These are phyloP conservation scores for Drosophila pruinosa DNA, from an alignment of 1,140 invertebrate species.

Conservation along the genomic window DNA sequence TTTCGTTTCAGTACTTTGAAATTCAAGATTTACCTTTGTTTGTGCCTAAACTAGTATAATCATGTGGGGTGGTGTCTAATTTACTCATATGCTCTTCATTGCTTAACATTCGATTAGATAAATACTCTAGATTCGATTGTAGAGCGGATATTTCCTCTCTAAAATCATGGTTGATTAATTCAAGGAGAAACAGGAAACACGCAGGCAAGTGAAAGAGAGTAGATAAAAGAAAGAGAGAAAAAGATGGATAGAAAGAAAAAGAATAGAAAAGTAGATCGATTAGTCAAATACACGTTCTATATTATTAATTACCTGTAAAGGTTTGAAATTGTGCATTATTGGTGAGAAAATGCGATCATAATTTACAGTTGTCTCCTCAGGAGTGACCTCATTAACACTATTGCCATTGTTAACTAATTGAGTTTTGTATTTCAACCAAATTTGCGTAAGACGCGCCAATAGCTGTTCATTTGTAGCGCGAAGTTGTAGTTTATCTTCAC, in stretches of 20 bases:
- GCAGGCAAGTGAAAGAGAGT: slow-evolving; percentile 30
- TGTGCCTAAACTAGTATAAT: slow-evolving; percentile 74
- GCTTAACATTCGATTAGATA: slow-evolving; percentile 83
- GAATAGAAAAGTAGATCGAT: slow-evolving; percentile 26
- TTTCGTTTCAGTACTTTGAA: too few relatives aligned
- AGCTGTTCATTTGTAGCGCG: slow-evolving; percentile 85
- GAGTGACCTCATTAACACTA: slow-evolving; percentile 40
- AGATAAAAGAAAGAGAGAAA: slow-evolving; percentile 19
- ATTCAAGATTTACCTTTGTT: slow-evolving; percentile 73
- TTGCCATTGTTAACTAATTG: slow-evolving; percentile 28
- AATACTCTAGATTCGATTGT: slow-evolving; percentile 85
- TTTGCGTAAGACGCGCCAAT: slow-evolving; percentile 85
- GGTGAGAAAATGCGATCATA: slow-evolving; percentile 52
- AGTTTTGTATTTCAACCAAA: slow-evolving; percentile 85
- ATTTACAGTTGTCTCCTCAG: slow-evolving; percentile 24
- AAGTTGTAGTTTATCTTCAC: slow-evolving; percentile 84
- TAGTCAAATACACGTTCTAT: slow-evolving; percentile 40
- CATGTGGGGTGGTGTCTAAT: slow-evolving; percentile 72
- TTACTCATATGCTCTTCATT: slow-evolving; percentile 77
- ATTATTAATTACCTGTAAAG: slow-evolving; percentile 47
- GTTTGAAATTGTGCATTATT: slow-evolving; percentile 39
- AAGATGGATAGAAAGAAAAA: slow-evolving; percentile 31
- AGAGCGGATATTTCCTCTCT: slow-evolving; percentile 85
- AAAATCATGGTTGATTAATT: not conserved
- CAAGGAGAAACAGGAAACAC: not conserved